Evolutionary conservation across 2,113 vertebrate species (phyloP), one percentile per base, ranked within the genome.

Genomic region (Tetrax tetrax): DNA sequence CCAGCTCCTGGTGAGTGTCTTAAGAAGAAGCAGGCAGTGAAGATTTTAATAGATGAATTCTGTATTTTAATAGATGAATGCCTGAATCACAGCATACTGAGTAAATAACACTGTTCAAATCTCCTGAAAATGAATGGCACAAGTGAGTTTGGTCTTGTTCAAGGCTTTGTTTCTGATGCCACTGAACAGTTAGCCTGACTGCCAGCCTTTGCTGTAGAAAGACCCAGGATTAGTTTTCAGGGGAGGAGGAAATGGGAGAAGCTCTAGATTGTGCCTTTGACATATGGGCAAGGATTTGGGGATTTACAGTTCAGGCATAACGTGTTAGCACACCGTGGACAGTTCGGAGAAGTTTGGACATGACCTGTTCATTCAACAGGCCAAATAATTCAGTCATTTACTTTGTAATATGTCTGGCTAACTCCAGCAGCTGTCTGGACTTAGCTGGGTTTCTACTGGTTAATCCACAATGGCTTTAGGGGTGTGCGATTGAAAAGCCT

Each of bases 31-130:
- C 18, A 72, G 21, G 45, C 86, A 45, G 23, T 10, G 23, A 38
- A 71, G 33, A 0, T 75, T 89, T 83, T 56, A 47, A n/a, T 25
- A 56, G 45, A 35, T 35, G 38, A 63, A 38, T 84, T n/a, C 23
- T 19, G 5, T 56, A 48, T 75, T 89, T 83, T 56, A 47, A n/a
- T 25, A 56, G 45, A 35, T 35, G 38, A 63, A 38, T 84, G 27
- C 14, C 43, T 33, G 48, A 87, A 51, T 60, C 56, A 64, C 33
- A 81, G 27, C 0, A 0, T 27, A 50, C 71, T 0, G 1, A 75
- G 14, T 41, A 75, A 90, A 82, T 66, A n/a, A 8, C 50, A 63
- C 50, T 3, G 1, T 43, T 91, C 51, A 66, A 9, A 45, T 50
- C 35, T 69, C 45, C 50, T 75, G 59, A n/a, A 77, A 50, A 24